Evolutionary conservation across 2,797 vertebrate genomes (phyloP).

Genomic region (Sebastes ruberrimus): DNA sequence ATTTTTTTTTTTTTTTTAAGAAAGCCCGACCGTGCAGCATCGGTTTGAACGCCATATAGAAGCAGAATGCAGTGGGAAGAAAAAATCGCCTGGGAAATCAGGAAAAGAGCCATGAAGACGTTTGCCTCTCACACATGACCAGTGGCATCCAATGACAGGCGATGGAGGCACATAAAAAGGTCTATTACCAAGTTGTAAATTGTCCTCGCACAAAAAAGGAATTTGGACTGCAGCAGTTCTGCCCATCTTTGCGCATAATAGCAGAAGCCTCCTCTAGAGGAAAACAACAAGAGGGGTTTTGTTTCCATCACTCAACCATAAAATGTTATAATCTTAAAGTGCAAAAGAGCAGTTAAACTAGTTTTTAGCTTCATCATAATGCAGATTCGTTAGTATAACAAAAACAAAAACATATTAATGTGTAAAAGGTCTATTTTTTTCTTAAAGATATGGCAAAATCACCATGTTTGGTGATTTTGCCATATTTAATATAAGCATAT

Average conservation of each 20-base stretch:
- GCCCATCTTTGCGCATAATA: constrained; percentile 90
- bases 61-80: constrained; percentile 91
- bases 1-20: constrained; percentile 48
- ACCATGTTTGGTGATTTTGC: neutral
- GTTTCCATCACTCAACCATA: neutral
- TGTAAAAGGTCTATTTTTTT: neutral
- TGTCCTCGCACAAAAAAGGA: constrained; percentile 99
- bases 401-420: neutral
- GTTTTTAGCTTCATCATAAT: neutral
- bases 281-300: constrained; percentile 5
- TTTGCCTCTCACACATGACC: constrained; percentile 98
- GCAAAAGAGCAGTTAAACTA: constrained; percentile 49
- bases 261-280: constrained; percentile 77
- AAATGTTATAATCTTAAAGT: constrained; percentile 38
- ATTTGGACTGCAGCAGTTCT: constrained; percentile 94
- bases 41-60: constrained; percentile 89
- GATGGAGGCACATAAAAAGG: constrained; percentile 97
- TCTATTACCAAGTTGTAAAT: constrained; percentile 99
- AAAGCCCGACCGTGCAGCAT: constrained; percentile 87
- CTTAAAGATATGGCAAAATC: neutral
- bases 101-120: constrained; percentile 96
- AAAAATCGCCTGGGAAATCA: constrained; percentile 95
- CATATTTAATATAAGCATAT: too few relatives aligned
- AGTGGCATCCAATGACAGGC: constrained; percentile 97
- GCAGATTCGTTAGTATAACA: neutral